Conservation (phyloP, 1,140 invertebrate species). For the Drosophila ogumai region DNA sequence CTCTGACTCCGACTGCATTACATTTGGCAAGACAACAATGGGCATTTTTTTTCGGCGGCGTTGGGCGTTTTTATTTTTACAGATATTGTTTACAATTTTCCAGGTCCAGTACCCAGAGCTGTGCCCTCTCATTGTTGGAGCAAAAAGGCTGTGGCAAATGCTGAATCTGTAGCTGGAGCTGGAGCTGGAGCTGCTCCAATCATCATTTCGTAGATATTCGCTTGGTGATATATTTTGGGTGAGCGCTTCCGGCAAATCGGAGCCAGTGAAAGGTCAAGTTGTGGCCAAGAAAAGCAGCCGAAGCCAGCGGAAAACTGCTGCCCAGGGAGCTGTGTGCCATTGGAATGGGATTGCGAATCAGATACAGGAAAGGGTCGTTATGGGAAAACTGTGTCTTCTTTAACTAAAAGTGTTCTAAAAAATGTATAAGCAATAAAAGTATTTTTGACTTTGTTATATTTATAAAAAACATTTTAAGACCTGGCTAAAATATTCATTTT, state of each 20-base stretch:
- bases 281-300: constrained; percentile 70
- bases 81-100: constrained; percentile 79
- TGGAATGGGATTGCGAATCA: constrained; percentile 37
- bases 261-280: constrained; percentile 76
- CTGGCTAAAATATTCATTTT: not conserved
- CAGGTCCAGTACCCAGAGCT: constrained; percentile 43
- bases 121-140: constrained; percentile 35
- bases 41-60: constrained; percentile 67
- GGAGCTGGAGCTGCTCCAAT: constrained; percentile 42
- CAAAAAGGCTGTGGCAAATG: not conserved
- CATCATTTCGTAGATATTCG: constrained; percentile 75
- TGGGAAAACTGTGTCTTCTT: not conserved
- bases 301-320: constrained; percentile 55
- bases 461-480: not conserved
- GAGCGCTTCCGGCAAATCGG: constrained; percentile 79
- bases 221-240: constrained; percentile 81
- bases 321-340: constrained; percentile 69
- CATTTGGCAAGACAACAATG: constrained; percentile 78
- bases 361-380: not conserved
- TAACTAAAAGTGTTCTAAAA: too few species aligned
- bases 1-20: constrained; percentile 56
- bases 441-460: not conserved
- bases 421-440: not conserved
- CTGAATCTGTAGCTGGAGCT: constrained; percentile 27
- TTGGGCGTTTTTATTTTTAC: constrained; percentile 83